Conservation (phyloP, 1,140 invertebrate species). For the Cydia pomonella region DNA sequence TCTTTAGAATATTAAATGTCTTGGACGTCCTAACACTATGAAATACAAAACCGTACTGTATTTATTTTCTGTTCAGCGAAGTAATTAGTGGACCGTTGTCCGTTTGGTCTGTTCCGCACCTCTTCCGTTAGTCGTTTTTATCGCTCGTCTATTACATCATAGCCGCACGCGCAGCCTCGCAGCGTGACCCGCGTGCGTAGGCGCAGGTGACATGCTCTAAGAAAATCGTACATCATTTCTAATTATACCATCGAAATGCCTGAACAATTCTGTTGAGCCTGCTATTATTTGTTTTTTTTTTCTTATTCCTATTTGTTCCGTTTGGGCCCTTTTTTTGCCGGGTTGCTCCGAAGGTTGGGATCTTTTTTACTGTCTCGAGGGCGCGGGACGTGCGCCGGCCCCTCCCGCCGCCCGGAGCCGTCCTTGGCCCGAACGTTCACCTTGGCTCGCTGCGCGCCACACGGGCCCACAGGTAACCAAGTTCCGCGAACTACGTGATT, state of each 20-base stretch:
- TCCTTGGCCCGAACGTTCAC: constrained; percentile 79
- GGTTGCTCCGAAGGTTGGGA: constrained; percentile 68
- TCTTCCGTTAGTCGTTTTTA: constrained; percentile 68
- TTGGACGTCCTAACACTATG: constrained; percentile 34
- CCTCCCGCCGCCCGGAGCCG: constrained; percentile 56
- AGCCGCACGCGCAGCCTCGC: constrained; percentile 49
- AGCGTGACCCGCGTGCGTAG: constrained; percentile 66
- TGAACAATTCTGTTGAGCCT: constrained; percentile 71
- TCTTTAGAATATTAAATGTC: constrained; percentile 44
- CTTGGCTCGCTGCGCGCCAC: constrained; percentile 73
- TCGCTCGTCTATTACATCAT: constrained; percentile 68
- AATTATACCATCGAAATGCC: constrained; percentile 50
- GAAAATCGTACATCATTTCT: constrained; percentile 59
- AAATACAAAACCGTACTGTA: constrained; percentile 41
- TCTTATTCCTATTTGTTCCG: constrained; percentile 78
- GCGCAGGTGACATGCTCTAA: constrained; percentile 69
- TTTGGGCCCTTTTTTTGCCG: constrained; percentile 73
- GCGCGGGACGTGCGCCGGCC: constrained; percentile 48
- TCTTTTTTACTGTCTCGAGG: constrained; percentile 62
- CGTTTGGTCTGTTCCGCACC: constrained; percentile 56
- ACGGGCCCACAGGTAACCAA: constrained; percentile 73
- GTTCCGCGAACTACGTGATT: constrained; percentile 79
- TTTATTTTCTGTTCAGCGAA: constrained; percentile 42
- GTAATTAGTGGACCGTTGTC: constrained; percentile 54
- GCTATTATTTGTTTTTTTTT: constrained; percentile 67